Evolutionary conservation across 2,113 vertebrate species (phyloP).

Genomic region (Rhabdornis inornatus): DNA sequence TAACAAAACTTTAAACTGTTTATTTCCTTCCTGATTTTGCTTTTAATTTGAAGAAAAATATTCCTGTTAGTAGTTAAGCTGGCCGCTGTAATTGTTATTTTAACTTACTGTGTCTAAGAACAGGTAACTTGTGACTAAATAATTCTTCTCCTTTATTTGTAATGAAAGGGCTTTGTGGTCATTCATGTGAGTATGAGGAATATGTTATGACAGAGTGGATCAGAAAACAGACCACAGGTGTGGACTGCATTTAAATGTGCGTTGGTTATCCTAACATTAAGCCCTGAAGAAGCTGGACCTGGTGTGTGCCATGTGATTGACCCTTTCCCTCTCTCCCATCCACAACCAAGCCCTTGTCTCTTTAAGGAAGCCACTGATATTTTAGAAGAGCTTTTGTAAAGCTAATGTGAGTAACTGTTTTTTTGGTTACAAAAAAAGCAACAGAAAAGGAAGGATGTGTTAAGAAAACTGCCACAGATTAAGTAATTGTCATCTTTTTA

Average conservation of each 20-base stretch:
- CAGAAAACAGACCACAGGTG: not conserved
- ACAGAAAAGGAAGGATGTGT: conserved; percentile 65
- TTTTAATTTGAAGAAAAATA: not conserved
- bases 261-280: not conserved
- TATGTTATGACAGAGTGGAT: not conserved
- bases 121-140: not conserved
- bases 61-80: not conserved
- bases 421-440: conserved; percentile 52
- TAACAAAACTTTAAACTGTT: not conserved
- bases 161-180: not conserved
- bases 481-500: conserved; percentile 54
- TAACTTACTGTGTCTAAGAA: not conserved
- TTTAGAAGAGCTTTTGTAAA: not conserved
- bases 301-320: accelerated
- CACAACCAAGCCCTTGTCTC: not conserved
- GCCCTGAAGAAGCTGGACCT: not conserved
- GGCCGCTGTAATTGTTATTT: not conserved
- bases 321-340: not conserved
- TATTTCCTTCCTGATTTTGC: not conserved
- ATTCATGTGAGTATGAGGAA: not conserved
- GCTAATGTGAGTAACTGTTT: not conserved
- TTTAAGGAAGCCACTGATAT: not conserved
- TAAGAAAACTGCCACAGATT: conserved; percentile 33
- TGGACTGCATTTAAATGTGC: not conserved
- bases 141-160: not conserved